Evolutionary conservation across 2,113 vertebrate species (phyloP), one percentile per base, ranked within the genome.

Genomic region (Bubalus kerabau): DNA sequence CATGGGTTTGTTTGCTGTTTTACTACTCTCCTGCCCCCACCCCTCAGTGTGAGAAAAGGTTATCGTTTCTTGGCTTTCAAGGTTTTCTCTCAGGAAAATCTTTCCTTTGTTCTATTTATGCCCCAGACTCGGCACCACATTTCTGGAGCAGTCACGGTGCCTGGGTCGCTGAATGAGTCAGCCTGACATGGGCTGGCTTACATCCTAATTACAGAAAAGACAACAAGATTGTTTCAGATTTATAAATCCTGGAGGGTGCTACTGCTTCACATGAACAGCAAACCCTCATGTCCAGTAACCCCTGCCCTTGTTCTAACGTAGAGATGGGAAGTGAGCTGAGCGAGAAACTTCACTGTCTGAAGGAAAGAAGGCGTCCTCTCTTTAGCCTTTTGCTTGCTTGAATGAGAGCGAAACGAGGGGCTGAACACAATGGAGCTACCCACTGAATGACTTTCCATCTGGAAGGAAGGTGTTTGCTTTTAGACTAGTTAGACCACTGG

Each of bases 81-180:
- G 84, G 28, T 40, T 94, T 95, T 95, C 59, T 94, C 94, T 97
- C 87, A 74, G 94, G 87, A 86, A 97, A 95, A 74, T 52, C 24
- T 74, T 97, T 71, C 83, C 90, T 95, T 97, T 95, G 84, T 97
- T 97, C 56, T 97, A n/a, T 90, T 95, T 97, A 80, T 74, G 57
- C 80, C 74, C 52, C 16, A 62, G 62, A 23, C 28, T 62, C 4
- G 5, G 30, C 15, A 86, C 2, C 17, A 12, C n/a, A 60, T n/a
- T 40, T 90, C 64, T 64, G 46, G 40, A 91, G 32, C 4, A 21
- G 7, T 28, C 59, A n/a, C 43, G 30, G n/a, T 1, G 7, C 15
- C 4, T 43, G 48, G 32, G 43, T 24, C 50, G 0, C 52, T 71
- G 57, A 40, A 2, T 28, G 43, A 57, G 15, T 87, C 62, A 64